Evolutionary conservation across 2,888 invertebrate species (phyloP).

Genomic region (Ariolimax columbianus): DNA sequence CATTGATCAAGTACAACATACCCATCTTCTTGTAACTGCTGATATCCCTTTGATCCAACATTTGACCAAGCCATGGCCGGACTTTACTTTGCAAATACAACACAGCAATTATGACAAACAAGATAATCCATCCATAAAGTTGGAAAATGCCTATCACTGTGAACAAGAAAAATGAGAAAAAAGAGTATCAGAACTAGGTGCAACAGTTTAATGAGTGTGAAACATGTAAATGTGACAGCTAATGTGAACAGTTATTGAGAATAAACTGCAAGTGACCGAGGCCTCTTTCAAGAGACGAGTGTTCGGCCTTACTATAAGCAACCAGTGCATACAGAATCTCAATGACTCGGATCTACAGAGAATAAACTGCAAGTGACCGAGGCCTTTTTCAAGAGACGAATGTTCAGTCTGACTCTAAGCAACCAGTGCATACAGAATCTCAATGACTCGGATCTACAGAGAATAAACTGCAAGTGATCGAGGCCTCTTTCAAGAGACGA

Average conservation of each 20-base stretch:
- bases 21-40: slow-evolving; percentile 65
- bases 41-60: slow-evolving; percentile 46
- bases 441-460: background rate
- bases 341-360: background rate
- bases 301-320: no score
- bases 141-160: slow-evolving; percentile 63
- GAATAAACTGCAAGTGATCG: no score
- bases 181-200: background rate
- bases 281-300: no score
- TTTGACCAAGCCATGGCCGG: slow-evolving; percentile 29
- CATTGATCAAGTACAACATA: slow-evolving; percentile 44
- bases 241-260: no score
- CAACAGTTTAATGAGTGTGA: background rate
- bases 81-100: slow-evolving; percentile 62
- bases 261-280: no score
- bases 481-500: no score
- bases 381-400: no score
- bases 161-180: slow-evolving; percentile 24
- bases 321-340: background rate
- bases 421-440: no score
- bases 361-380: no score
- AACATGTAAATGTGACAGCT: background rate
- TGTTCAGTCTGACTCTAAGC: no score
- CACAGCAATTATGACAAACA: slow-evolving; percentile 59
- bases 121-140: slow-evolving; percentile 67